Evolutionary conservation across 1,140 invertebrate species (phyloP), one percentile per base, ranked within the genome.

Genomic region (Lepidotrigona ventralis): DNA sequence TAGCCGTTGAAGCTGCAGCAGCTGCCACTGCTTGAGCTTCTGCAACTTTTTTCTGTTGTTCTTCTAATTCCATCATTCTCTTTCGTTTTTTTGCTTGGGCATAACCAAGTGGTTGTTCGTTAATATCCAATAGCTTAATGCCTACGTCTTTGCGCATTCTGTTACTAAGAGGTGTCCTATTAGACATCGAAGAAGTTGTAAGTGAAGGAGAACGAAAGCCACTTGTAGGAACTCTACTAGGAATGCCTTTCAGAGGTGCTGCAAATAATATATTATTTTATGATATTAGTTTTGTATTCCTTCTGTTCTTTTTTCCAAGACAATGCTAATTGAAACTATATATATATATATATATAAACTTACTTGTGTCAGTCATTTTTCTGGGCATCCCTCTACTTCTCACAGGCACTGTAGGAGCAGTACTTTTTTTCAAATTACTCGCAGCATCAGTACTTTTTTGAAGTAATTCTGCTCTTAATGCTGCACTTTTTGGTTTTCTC

Each of bases 351-450:
- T 46, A 6, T 64, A 29, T 68, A 76, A 39, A 73, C 70, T 96
- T 95, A 98, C 97, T 98, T 84, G 98, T 98, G 93, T 99, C 98
- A 89, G 98, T 98, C 97, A 99, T 98, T 95, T 98, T 99, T 85
- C 98, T 96, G 14, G 98, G 98, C 97, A 99, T 98, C 88, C 98
- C 98, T 91, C 98, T 95, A 63, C 98, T 98, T 90, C 98, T 95
- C 0, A 99, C 96, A 53, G 98, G 98, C 76, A 99, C 97, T 21
- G 98, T 98, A 1, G 98, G 97, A 4, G 97, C 97, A 71, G 97
- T 96, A 78, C 96, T 96, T 91, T 98, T 98, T 94, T 99, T 99
- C 81, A 98, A 94, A 93, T 98, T 99, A 58, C 96, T 97, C 29
- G 97, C 96, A 23, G 97, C 98, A 94, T 99, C 98, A 11, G 95